These are phyloP conservation scores for Chaetura pelagica DNA, from an alignment of 2,113 vertebrate genomes.

Conservation along the genomic window DNA sequence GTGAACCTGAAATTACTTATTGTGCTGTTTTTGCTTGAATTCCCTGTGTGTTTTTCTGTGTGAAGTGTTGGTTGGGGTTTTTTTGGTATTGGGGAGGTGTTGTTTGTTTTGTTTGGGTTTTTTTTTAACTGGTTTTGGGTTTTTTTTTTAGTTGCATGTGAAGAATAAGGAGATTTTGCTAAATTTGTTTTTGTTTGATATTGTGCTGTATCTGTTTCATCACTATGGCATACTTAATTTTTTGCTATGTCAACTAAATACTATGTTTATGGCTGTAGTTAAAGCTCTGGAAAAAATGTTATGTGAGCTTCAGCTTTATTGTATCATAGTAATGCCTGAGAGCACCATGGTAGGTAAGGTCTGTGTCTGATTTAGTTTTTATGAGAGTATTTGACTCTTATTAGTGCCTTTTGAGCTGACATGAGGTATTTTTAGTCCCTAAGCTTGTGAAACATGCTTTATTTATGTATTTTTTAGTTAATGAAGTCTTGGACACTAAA, in stretches of 20 bases:
- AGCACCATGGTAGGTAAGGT: neutral
- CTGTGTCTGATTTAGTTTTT: neutral
- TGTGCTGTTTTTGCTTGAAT: conserved; percentile 43
- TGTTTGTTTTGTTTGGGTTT: too few relatives aligned
- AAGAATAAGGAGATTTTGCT: neutral
- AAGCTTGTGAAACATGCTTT: neutral
- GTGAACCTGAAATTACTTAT: conserved; percentile 65
- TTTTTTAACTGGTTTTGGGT: neutral
- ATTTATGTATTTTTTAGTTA: neutral
- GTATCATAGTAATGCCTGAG: neutral
- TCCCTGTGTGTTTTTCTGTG: conserved; percentile 30
- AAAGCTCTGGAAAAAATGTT: neutral
- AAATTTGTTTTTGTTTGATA: conserved; percentile 25
- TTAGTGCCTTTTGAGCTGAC: neutral
- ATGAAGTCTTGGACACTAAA: neutral
- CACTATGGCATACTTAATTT: neutral
- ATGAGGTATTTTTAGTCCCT: neutral
- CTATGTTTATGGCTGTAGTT: neutral
- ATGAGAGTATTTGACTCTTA: neutral
- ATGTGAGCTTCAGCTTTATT: conserved; percentile 3
- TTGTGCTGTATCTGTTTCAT: conserved; percentile 14
- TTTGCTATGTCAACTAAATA: conserved; percentile 1
- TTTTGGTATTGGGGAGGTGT: too few relatives aligned
- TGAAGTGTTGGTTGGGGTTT: neutral
- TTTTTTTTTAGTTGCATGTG: conserved; percentile 13